Conservation (phyloP, 2,797 vertebrate genomes). For the Fistularia tabacaria region DNA sequence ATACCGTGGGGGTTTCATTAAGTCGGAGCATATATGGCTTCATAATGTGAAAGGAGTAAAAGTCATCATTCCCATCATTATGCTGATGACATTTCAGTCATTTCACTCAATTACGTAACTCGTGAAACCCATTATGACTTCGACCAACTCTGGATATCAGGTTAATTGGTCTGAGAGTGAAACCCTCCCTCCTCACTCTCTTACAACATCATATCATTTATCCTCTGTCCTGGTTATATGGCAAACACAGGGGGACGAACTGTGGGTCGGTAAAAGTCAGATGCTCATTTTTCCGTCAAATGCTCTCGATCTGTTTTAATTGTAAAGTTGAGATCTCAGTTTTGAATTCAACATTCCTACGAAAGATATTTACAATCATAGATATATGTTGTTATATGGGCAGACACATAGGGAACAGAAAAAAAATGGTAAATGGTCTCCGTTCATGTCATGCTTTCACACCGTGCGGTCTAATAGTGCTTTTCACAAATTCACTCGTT, state of each 20-base stretch:
- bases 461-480: no score
- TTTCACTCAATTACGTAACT: neutral
- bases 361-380: no score
- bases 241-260: neutral
- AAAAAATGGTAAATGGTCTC: no score
- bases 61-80: neutral
- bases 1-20: no score
- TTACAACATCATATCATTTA: neutral
- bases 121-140: neutral
- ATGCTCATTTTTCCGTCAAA: neutral
- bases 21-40: no score
- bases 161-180: neutral
- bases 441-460: no score
- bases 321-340: neutral
- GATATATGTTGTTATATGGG: no score
- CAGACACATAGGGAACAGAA: no score
- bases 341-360: no score
- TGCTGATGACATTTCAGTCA: neutral
- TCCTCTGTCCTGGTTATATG: no score
- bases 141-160: neutral
- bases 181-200: neutral
- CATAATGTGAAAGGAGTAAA: no score
- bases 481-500: no score
- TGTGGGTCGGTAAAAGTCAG: neutral
- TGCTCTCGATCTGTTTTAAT: neutral